Evolutionary conservation across 2,113 vertebrate genomes (phyloP).

Genomic region (Odobenus rosmarus): DNA sequence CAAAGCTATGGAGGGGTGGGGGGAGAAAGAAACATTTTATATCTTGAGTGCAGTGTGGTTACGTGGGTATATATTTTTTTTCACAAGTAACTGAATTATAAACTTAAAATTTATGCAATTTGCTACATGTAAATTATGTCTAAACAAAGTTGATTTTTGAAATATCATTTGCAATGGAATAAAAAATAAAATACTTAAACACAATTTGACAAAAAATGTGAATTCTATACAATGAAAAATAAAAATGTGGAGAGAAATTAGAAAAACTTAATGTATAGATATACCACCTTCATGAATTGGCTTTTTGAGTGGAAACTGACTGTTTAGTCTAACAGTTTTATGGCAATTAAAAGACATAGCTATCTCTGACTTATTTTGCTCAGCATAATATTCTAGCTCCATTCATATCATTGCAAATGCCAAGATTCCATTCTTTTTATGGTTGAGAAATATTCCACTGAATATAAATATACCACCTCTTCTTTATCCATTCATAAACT

Average conservation of each 20-base stretch:
- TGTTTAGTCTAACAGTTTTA: neutral
- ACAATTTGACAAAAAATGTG: neutral
- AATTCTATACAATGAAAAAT: neutral
- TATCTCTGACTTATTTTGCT: neutral
- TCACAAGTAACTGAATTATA: neutral
- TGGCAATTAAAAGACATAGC: neutral
- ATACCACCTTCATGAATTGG: neutral
- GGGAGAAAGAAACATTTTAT: neutral
- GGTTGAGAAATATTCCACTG: neutral
- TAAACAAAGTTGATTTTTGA: neutral
- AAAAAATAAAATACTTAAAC: neutral
- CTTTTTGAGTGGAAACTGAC: neutral
- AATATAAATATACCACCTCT: neutral
- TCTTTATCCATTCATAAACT: neutral
- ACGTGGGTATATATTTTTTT: neutral
- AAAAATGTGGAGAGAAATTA: neutral
- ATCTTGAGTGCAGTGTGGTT: neutral
- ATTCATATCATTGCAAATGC: neutral
- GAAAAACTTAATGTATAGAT: neutral
- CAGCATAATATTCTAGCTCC: neutral
- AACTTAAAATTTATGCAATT: neutral
- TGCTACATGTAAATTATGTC: neutral
- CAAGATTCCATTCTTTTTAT: neutral
- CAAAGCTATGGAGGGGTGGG: neutral
- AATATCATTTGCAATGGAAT: neutral